Base-by-base conservation (phyloP, 2,113 vertebrate genomes). In the Myotis yumanensis region DNA sequence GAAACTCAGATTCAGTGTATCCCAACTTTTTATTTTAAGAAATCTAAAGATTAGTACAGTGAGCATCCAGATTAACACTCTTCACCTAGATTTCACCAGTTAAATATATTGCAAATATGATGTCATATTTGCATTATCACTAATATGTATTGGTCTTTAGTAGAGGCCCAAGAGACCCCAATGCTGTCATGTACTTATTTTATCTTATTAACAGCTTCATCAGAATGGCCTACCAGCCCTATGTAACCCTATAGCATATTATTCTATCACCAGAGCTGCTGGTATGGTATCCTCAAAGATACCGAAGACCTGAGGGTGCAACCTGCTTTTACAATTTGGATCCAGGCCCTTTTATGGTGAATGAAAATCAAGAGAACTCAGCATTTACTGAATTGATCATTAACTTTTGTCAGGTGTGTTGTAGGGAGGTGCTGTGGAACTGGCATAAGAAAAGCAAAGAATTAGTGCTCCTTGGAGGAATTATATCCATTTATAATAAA, bases 401-500 rank as follows among this genome's bases (percentile, higher is more conserved):
- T 52, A 93, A 88, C 37, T 43, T 40, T 75, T 68, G 40, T 77
- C 40, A 62, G 22, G 20, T 62, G 25, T 73, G n/a, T 20, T 76
- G n/a, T 46, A 77, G 23, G 54, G 16, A 22, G 51, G 51, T 54
- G 10, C 69, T 75, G 3, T 86, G 69, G 43, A 83, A 83, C n/a
- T 66, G 76, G 76, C 51, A 23, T 57, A 66, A 54, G 23, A 7
- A 18, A 54, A 81, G 35, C 20, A 51, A 83, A 76, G 14, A 64
- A 28, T 72, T 57, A 37, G 28, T 23, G 16, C 43, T 86, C 23
- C 62, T 22, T 48, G 20, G 52, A 94, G 40, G 16, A 82, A n/a
- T 88, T 54, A 64, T n/a, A 43, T 66, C 68, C 68, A 68, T 93
- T 93, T 68, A 86, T 30, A 68, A 79, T 48, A 86, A 69, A 79